Conservation (phyloP, 2,797 vertebrate species). For the Pipistrellus nathusii region DNA sequence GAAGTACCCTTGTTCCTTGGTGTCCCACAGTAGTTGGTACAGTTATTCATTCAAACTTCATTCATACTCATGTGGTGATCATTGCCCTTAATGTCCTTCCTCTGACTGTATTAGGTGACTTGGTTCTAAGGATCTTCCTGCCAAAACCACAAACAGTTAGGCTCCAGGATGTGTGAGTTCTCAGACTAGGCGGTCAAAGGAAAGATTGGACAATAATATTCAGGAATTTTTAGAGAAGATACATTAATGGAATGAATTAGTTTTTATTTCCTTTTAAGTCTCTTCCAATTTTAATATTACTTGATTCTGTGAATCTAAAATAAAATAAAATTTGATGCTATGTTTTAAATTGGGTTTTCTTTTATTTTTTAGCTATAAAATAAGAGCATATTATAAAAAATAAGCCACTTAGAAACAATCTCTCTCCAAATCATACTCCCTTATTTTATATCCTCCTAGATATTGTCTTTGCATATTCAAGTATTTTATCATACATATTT, state of each 20-base stretch:
- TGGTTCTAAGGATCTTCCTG: not conserved
- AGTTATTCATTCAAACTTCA: not conserved
- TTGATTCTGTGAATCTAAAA: not conserved
- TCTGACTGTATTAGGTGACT: not conserved
- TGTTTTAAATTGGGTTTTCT: conserved; percentile 3
- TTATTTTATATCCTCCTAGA: not conserved
- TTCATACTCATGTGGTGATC: not conserved
- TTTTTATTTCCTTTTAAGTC: not conserved
- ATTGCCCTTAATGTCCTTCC: not conserved
- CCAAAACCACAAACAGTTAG: not conserved
- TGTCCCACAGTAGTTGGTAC: too few relatives aligned
- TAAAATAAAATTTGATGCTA: not conserved
- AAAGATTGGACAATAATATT: not conserved
- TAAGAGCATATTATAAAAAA: not conserved
- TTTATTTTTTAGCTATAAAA: not conserved
- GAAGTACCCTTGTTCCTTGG: not conserved
- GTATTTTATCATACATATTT: not conserved
- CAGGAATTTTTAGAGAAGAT: not conserved
- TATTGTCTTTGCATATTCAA: not conserved
- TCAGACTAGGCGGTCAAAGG: not conserved
- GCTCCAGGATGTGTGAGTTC: not conserved
- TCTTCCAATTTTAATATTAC: not conserved
- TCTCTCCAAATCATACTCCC: not conserved
- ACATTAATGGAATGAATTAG: not conserved
- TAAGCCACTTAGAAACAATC: not conserved